Evolutionary conservation across 1,140 invertebrate genomes (phyloP).

Genomic region (Lamellibrachia luymesi): DNA sequence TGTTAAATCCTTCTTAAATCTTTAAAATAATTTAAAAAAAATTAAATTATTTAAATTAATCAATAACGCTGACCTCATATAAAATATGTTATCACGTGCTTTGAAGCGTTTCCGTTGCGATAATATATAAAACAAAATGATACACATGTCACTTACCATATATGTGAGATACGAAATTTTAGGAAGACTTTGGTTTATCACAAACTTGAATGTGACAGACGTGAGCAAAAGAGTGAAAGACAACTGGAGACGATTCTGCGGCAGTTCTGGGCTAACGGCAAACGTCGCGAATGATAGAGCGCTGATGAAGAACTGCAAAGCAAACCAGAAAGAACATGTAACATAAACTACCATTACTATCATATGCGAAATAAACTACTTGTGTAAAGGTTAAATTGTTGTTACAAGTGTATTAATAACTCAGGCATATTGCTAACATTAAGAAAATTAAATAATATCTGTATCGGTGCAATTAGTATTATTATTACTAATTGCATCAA

Average conservation of each 20-base stretch:
- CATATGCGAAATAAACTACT: too few relatives aligned
- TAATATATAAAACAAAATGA: not conserved
- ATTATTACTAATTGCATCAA: too few relatives aligned
- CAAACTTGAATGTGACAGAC: constrained; percentile 54
- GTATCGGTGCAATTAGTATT: too few relatives aligned
- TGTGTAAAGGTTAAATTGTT: too few relatives aligned
- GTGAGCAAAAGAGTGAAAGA: constrained; percentile 48
- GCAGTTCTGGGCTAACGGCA: constrained; percentile 48
- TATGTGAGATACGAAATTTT: constrained; percentile 55
- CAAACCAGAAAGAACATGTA: not conserved
- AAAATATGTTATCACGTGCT: not conserved
- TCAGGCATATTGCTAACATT: too few relatives aligned
- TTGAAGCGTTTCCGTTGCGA: not conserved
- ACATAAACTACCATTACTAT: not conserved
- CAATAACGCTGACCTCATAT: not conserved
- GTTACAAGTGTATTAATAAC: too few relatives aligned
- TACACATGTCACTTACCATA: constrained; percentile 44
- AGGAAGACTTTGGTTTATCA: constrained; percentile 55
- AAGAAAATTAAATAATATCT: too few relatives aligned
- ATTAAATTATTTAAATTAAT: too few relatives aligned
- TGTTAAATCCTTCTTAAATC: too few relatives aligned
- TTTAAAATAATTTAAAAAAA: too few relatives aligned
- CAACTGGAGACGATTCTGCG: constrained; percentile 54
- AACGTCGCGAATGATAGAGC: constrained; percentile 57
- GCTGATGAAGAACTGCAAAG: constrained; percentile 48